These are phyloP conservation scores for Circaetus gallicus DNA, from an alignment of 2,113 vertebrate genomes.

Conservation along the genomic window DNA sequence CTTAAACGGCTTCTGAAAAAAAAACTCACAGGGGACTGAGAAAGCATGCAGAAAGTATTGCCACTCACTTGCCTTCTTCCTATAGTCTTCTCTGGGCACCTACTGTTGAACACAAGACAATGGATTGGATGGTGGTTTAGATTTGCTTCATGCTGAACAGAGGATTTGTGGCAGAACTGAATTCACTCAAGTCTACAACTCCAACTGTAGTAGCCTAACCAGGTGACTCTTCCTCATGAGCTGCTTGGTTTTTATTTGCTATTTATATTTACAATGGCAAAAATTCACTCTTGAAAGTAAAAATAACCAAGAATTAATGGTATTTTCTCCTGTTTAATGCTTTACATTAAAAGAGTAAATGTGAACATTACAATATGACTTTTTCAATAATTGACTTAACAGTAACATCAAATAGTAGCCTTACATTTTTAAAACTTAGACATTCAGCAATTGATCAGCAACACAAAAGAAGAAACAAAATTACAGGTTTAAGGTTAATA, in stretches of 20 bases:
- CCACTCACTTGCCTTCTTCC: background rate
- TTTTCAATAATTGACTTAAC: background rate
- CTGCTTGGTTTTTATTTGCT: background rate
- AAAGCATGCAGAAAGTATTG: background rate
- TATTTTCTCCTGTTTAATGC: background rate
- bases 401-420: background rate
- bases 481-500: constrained; percentile 22
- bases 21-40: background rate
- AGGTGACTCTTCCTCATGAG: background rate
- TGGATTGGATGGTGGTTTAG: background rate
- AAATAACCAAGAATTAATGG: background rate
- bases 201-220: background rate
- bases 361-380: background rate
- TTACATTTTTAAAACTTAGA: background rate
- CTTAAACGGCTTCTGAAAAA: background rate
- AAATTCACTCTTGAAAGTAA: background rate
- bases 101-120: background rate
- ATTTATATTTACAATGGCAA: background rate
- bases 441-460: background rate
- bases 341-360: background rate
- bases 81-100: background rate
- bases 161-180: background rate
- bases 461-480: background rate
- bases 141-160: background rate
- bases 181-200: background rate